Conservation (phyloP, 2,888 invertebrate species). For the Erebia palarica region DNA sequence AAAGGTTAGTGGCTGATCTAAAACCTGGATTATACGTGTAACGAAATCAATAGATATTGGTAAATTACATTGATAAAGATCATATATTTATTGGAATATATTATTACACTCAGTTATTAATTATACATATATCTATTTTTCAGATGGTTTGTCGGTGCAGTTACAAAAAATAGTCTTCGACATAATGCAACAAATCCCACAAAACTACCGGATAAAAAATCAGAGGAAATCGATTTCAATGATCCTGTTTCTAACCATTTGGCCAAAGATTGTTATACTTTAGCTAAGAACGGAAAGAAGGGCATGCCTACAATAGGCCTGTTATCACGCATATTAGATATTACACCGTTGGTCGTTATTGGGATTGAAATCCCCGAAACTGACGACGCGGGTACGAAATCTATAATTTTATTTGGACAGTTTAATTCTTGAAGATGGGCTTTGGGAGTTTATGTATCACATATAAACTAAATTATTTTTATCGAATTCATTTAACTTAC, state of each 20-base stretch:
- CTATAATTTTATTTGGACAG: not conserved
- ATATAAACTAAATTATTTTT: too few species aligned
- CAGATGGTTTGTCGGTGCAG: conserved; percentile 46
- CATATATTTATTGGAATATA: too few species aligned
- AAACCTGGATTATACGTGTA: too few species aligned
- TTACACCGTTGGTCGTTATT: conserved; percentile 87
- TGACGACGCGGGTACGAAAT: conserved; percentile 59
- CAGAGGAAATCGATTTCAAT: conserved; percentile 78
- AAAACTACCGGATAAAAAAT: conserved; percentile 45
- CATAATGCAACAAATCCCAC: conserved; percentile 57
- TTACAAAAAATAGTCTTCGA: conserved; percentile 75
- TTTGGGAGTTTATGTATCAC: too few species aligned
- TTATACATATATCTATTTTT: not conserved
- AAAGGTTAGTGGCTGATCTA: too few species aligned
- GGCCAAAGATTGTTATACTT: conserved; percentile 85
- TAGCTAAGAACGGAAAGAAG: conserved; percentile 54
- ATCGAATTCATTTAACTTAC: too few species aligned
- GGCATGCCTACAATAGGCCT: conserved; percentile 83
- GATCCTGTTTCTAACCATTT: conserved; percentile 71
- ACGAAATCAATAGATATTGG: too few species aligned
- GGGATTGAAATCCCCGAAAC: conserved; percentile 41
- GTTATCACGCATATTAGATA: conserved; percentile 88
- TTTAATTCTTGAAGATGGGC: not conserved
- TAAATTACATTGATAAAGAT: too few species aligned
- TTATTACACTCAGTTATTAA: too few species aligned